Conservation (phyloP, 2,113 vertebrate genomes). For the Agelaius tricolor region DNA sequence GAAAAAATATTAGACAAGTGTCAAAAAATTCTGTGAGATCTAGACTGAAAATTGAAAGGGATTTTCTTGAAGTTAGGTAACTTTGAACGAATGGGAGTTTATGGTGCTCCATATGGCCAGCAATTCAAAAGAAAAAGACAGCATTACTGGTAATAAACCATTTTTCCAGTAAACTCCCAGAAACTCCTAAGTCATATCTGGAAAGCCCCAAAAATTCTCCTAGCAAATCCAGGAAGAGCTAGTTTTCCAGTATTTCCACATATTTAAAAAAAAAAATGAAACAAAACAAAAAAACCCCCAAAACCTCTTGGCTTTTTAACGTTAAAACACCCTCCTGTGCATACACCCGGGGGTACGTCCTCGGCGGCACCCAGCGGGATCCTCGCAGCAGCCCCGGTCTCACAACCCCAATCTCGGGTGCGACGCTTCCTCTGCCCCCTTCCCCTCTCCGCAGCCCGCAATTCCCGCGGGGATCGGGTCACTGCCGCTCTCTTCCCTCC, state of each 20-base stretch:
- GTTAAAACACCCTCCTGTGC: background rate
- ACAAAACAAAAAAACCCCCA: too few relatives aligned
- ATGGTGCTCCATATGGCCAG: rapidly evolving
- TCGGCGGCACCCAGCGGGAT: background rate
- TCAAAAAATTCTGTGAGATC: background rate
- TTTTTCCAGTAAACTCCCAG: background rate
- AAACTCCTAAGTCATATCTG: background rate
- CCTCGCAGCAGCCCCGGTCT: background rate
- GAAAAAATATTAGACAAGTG: background rate
- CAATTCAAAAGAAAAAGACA: background rate
- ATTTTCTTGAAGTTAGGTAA: background rate
- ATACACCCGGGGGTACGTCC: background rate
- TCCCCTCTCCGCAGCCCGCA: background rate
- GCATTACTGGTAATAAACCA: background rate
- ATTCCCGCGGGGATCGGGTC: too few relatives aligned
- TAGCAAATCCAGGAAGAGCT: background rate
- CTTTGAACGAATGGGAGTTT: background rate
- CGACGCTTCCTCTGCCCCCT: background rate
- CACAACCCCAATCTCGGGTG: background rate
- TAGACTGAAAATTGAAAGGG: background rate
- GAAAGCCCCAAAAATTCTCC: constrained; percentile 26
- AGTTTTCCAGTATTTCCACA: constrained; percentile 33
- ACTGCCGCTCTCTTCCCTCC: background rate
- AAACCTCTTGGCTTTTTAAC: background rate
- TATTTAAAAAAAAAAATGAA: background rate